These are phyloP conservation scores for Latrodectus elegans DNA, from an alignment of 2,888 invertebrate genomes.

Conservation along the genomic window DNA sequence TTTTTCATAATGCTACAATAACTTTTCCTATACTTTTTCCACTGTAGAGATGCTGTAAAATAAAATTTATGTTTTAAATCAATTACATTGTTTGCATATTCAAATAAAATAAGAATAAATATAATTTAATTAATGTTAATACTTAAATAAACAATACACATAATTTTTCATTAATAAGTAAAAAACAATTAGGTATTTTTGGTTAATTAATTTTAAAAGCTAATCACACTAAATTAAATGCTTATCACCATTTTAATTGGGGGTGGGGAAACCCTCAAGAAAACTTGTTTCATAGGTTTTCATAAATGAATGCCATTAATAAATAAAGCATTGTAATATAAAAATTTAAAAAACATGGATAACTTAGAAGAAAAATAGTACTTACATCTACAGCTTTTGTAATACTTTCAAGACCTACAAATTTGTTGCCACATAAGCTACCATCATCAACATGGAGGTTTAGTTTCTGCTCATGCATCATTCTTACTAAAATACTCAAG, in stretches of 20 bases:
- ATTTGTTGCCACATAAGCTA: constrained; percentile 33
- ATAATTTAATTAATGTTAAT: neutral
- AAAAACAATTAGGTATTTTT: too few relatives aligned
- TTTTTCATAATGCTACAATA: constrained; percentile 44
- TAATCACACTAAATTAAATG: too few relatives aligned
- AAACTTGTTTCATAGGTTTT: too few relatives aligned
- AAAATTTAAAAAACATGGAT: too few relatives aligned
- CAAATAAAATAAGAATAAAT: neutral
- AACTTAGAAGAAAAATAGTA: too few relatives aligned
- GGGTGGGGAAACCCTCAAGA: too few relatives aligned
- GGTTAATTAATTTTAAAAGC: too few relatives aligned
- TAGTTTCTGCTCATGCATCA: constrained; percentile 54
- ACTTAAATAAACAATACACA: neutral
- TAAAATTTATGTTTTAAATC: too few relatives aligned
- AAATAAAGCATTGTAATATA: neutral
- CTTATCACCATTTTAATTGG: too few relatives aligned
- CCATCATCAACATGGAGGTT: constrained; percentile 54
- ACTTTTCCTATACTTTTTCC: constrained; percentile 63
- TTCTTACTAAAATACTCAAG: constrained; percentile 37
- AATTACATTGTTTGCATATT: neutral
- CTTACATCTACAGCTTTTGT: constrained; percentile 58
- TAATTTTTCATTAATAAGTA: neutral
- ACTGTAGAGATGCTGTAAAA: constrained; percentile 51
- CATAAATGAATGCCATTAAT: neutral
- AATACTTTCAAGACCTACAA: constrained; percentile 50